Evolutionary conservation across 92 coral and sea anemone genomes (phyloP).

Genomic region (Metridium senile): DNA sequence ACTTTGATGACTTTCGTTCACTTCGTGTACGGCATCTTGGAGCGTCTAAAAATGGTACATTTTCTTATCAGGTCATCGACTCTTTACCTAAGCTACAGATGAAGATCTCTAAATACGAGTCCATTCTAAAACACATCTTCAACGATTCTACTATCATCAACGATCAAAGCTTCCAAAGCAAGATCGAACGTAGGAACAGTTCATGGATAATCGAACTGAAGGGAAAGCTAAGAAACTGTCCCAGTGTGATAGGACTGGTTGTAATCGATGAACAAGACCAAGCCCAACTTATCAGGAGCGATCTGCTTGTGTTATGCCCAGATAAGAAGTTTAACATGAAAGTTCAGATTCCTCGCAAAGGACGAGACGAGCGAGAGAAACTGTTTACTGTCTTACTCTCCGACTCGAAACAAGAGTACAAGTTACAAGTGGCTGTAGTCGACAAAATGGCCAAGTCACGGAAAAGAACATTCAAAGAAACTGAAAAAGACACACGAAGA

Average conservation of each 20-base stretch:
- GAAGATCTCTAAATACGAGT: slow-evolving; percentile 39
- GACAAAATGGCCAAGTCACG: slow-evolving; percentile 37
- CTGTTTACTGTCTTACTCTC: slow-evolving; percentile 58
- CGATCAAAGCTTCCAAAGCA: slow-evolving; percentile 59
- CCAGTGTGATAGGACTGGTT: slow-evolving; percentile 55
- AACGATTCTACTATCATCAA: slow-evolving; percentile 51
- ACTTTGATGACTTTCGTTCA: slow-evolving; percentile 33
- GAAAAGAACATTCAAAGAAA: neutral
- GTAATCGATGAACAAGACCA: slow-evolving; percentile 70
- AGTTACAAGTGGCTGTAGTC: slow-evolving; percentile 63
- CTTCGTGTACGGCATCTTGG: slow-evolving; percentile 37
- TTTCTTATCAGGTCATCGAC: slow-evolving; percentile 41
- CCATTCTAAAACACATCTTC: slow-evolving; percentile 47
- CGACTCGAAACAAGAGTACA: slow-evolving; percentile 54
- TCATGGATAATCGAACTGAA: slow-evolving; percentile 46
- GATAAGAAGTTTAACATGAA: slow-evolving; percentile 36
- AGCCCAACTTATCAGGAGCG: slow-evolving; percentile 52
- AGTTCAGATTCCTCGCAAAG: slow-evolving; percentile 60
- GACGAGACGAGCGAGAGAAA: slow-evolving; percentile 58
- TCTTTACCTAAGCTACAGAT: slow-evolving; percentile 47
- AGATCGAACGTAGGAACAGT: slow-evolving; percentile 46
- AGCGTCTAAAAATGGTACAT: slow-evolving; percentile 23
- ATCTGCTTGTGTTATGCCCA: slow-evolving; percentile 68
- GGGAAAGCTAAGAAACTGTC: slow-evolving; percentile 59
- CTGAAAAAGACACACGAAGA: slow-evolving; percentile 21